Evolutionary conservation across 2,888 invertebrate genomes (phyloP), one percentile per base, ranked within the genome.

Genomic region (Suillia variegata): DNA sequence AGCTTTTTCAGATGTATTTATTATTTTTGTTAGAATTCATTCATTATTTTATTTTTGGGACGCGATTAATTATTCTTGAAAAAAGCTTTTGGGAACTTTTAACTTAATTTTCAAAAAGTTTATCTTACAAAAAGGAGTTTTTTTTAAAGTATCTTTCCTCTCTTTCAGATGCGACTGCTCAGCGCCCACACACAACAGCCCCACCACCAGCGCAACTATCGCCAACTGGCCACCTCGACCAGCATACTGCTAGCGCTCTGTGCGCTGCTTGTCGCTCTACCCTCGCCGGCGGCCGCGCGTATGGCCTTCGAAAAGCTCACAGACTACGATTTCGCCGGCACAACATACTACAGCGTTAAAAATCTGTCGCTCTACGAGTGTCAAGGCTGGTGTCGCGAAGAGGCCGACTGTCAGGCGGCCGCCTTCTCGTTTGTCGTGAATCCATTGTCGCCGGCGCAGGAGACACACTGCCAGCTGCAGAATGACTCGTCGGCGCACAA

Each of bases 301-400:
- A 91, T 91, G 77, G 95, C 94, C 13, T 96, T 96, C 78, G 96
- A 96, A 83, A 96, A 96, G 83, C 85, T 96, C 65, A 96, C 96
- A 66, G 95, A 96, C 81, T 89, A 89, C 74, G 96, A 96, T 82
- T 96, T 94, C 82, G 85, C 92, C 57, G 96, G 96, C 55, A 93
- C 90, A 59, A 93, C 94, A 42, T 96, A 96, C 81, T 95, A 94
- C 84, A 94, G 92, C 56, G 94, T 94, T 56, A 89, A 94, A 78
- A 96, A 96, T 82, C 85, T 96, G 47, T 93, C 94, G 15, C 85
- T 96, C 50, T 94, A 94, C 84, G 95, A 96, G 82, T 96, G 96
- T 81, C 94, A 96, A 80, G 94, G 94, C 31, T 96, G 95, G 95
- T 96, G 96, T 80, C 86, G 94, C 53, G 94, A 96, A 78, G 95